Conservation (phyloP, 2,797 vertebrate species). For the Hemibagrus guttatus region DNA sequence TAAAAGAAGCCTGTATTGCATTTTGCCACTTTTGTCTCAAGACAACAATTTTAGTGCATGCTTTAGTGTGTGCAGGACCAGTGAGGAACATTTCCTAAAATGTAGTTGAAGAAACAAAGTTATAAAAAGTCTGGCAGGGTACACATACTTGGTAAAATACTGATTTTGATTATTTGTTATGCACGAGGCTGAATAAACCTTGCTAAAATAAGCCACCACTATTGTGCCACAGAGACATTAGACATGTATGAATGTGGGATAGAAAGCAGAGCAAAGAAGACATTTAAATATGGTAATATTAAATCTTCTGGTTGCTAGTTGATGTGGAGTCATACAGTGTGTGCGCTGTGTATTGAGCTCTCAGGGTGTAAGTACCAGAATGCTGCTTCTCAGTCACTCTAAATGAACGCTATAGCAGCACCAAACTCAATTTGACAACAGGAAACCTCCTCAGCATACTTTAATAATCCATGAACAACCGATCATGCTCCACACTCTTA, state of each 20-base stretch:
- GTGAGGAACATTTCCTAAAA: constrained; percentile 4
- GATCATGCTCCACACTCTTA: not conserved
- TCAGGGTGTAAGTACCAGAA: no score
- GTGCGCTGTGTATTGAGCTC: not conserved
- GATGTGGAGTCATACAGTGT: not conserved
- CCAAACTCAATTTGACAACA: not conserved
- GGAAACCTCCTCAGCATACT: constrained; percentile 26
- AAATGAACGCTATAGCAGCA: not conserved
- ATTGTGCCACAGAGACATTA: constrained; percentile 4
- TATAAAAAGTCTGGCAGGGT: not conserved
- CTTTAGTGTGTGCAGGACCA: not conserved
- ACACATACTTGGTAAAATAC: not conserved
- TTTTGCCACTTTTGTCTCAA: constrained; percentile 28
- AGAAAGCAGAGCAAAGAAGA: not conserved
- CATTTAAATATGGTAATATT: constrained; percentile 1
- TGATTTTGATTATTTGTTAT: constrained; percentile 29
- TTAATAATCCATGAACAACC: constrained; percentile 23
- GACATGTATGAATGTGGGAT: not conserved
- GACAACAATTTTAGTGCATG: constrained; percentile 21
- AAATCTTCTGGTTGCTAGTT: not conserved
- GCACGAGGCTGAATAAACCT: constrained; percentile 16
- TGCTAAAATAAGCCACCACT: constrained; percentile 25
- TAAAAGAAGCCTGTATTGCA: constrained; percentile 10
- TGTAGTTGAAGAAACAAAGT: not conserved
- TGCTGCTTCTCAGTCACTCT: not conserved